phyloP scores from a whole-genome alignment of 2,113 vertebrate genomes.

The Cyanoliseus patagonus region DNA sequence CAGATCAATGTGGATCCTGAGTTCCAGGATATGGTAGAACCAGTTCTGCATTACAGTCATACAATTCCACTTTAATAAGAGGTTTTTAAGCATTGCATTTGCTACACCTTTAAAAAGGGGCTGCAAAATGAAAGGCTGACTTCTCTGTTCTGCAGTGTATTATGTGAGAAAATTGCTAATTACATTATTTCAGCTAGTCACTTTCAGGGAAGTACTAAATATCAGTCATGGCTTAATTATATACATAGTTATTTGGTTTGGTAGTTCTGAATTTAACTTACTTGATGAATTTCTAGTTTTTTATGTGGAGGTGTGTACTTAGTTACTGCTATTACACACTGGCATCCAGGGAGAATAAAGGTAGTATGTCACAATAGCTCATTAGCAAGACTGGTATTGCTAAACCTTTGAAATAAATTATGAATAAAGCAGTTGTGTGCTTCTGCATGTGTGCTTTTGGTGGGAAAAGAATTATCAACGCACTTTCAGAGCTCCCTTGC shows the following conservation, averaged over 20 bases:
- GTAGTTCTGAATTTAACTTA: background rate
- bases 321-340: background rate
- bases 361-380: background rate
- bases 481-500: background rate
- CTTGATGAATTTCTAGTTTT: background rate
- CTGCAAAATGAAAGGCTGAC: background rate
- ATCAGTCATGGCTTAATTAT: background rate
- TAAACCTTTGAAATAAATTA: slow-evolving; percentile 14
- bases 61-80: background rate
- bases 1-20: background rate
- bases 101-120: background rate
- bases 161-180: background rate
- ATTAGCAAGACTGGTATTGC: background rate
- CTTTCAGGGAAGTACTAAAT: background rate
- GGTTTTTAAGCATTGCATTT: background rate
- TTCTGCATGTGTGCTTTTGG: background rate
- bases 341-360: background rate
- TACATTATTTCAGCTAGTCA: background rate
- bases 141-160: background rate
- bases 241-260: background rate
- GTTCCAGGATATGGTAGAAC: background rate
- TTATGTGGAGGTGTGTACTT: background rate
- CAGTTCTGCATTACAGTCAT: background rate
- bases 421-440: background rate
- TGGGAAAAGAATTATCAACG: background rate